phyloP scores from a whole-genome alignment of 2,797 vertebrate genomes.

The Pyrocephalus nanus region DNA sequence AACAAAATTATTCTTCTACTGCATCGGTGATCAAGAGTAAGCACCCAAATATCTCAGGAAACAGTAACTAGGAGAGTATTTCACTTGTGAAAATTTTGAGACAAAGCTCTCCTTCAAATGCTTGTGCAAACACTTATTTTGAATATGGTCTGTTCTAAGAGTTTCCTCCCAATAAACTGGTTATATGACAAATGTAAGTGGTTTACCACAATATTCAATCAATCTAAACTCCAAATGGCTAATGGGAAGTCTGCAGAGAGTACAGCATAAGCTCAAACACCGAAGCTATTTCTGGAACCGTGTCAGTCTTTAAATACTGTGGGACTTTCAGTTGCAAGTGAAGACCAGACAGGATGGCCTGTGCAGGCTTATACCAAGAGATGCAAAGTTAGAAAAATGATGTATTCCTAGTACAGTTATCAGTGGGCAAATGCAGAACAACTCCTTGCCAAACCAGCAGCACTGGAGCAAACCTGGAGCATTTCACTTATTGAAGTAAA shows the following conservation, averaged over 20 bases:
- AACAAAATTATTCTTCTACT: neutral
- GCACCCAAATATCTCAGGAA: neutral
- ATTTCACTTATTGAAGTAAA: neutral
- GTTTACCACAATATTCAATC: constrained; percentile 24
- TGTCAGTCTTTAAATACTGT: neutral
- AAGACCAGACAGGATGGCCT: neutral
- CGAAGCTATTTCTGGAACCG: neutral
- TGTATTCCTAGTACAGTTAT: neutral
- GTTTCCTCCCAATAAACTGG: neutral
- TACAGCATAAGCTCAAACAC: neutral
- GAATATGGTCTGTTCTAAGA: neutral
- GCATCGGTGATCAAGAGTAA: neutral
- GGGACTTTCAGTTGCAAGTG: neutral
- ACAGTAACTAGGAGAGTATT: neutral
- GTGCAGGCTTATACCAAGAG: neutral
- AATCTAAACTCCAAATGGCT: neutral
- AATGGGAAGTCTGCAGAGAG: neutral
- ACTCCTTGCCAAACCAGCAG: neutral
- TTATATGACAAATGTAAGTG: neutral
- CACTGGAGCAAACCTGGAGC: neutral
- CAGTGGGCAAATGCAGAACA: neutral
- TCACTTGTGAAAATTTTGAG: neutral
- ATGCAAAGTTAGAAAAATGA: neutral
- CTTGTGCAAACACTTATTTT: neutral
- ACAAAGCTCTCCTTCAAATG: neutral